phyloP scores from a whole-genome alignment of 2,113 vertebrate genomes.

The Orthonyx spaldingii region DNA sequence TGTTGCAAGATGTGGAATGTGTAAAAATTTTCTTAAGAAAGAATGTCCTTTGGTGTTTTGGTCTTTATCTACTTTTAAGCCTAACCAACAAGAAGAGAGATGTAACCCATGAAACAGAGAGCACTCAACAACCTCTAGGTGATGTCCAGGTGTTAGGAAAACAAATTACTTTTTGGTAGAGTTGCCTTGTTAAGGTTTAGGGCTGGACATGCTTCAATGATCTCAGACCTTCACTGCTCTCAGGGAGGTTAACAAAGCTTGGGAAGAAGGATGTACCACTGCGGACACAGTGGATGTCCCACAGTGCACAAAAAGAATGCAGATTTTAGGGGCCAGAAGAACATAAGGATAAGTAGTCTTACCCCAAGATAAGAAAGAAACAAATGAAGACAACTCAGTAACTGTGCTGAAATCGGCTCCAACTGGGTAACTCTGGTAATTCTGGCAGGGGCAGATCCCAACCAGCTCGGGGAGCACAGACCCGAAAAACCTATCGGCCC shows the following conservation, averaged over 20 bases:
- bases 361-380: neutral
- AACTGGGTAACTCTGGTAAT: accelerated
- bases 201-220: accelerated
- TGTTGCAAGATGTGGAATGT: neutral
- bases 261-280: neutral
- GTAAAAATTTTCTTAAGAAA: neutral
- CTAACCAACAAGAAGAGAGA: neutral
- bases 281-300: neutral
- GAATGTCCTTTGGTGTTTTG: neutral
- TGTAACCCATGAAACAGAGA: neutral
- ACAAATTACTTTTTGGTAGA: neutral
- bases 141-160: neutral
- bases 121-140: neutral
- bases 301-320: accelerated
- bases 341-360: no score
- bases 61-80: neutral
- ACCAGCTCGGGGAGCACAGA: accelerated
- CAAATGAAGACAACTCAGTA: neutral
- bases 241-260: no score
- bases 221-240: no score
- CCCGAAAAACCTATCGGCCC: neutral
- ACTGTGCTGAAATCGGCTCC: neutral
- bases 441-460: no score
- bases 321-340: neutral
- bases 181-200: neutral